Conservation (phyloP, 2,113 vertebrate genomes). For the Apus apus region DNA sequence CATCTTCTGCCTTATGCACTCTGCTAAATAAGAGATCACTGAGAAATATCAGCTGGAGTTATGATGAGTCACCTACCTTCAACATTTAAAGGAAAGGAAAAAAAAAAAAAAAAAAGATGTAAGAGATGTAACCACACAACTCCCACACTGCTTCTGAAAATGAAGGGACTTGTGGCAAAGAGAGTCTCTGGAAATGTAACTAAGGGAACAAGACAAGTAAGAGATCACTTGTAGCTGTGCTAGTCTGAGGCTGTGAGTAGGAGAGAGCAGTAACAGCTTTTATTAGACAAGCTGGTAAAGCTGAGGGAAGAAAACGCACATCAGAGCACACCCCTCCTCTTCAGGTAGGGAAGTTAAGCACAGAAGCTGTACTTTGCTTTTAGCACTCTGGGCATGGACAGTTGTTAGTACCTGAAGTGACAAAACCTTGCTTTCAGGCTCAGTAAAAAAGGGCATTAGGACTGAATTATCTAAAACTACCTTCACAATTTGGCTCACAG, state of each 20-base stretch:
- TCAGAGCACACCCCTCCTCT: not conserved
- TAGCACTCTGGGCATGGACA: not conserved
- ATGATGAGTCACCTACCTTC: constrained; percentile 61
- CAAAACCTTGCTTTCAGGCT: not conserved
- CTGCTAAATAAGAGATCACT: constrained; percentile 56
- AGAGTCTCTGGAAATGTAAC: constrained; percentile 41
- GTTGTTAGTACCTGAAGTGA: not conserved
- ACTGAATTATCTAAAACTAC: constrained; percentile 14
- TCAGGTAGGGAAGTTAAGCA: not conserved
- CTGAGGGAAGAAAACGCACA: not conserved
- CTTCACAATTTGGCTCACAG: not conserved
- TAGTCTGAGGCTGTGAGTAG: constrained; percentile 50
- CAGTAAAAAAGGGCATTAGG: not conserved
- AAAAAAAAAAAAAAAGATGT: not conserved
- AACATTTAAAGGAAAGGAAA: constrained; percentile 33
- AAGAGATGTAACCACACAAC: constrained; percentile 66
- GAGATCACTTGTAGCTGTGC: constrained; percentile 29
- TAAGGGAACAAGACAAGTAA: constrained; percentile 56
- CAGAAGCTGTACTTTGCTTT: not conserved
- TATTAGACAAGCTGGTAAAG: constrained; percentile 43
- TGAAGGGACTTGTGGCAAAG: constrained; percentile 42
- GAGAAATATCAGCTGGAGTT: constrained; percentile 59
- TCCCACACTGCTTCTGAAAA: constrained; percentile 50
- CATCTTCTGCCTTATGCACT: not conserved
- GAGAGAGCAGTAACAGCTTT: constrained; percentile 43